Evolutionary conservation across 2,888 invertebrate genomes (phyloP).

Genomic region (Allolobophora icterica): DNA sequence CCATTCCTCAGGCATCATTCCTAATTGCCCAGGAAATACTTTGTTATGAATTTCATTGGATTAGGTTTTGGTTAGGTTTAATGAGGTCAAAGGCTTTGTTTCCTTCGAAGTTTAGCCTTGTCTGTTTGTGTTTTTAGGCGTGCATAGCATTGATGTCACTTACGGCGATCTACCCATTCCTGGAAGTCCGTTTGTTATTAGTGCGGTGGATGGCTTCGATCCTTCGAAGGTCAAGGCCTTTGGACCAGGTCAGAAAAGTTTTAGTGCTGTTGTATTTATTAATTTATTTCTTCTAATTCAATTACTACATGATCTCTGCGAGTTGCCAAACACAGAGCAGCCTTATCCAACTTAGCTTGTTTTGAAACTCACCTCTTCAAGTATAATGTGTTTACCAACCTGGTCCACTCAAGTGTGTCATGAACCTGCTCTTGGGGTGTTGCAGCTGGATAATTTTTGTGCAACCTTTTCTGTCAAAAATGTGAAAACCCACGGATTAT

Average conservation of each 20-base stretch:
- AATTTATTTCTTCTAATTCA: background rate
- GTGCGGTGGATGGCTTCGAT: conserved; percentile 31
- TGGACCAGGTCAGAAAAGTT: conserved; percentile 28
- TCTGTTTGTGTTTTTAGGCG: background rate
- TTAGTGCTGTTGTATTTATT: background rate
- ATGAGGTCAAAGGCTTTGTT: background rate
- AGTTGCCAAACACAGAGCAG: no score
- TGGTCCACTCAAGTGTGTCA: no score
- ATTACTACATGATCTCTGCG: background rate
- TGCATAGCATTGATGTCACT: conserved; percentile 14
- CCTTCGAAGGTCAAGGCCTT: conserved; percentile 36
- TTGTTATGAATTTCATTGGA: background rate
- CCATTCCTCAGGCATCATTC: background rate
- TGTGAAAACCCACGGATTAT: no score
- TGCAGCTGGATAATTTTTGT: no score
- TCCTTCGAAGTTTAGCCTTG: background rate
- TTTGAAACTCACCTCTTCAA: no score
- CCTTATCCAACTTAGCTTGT: no score
- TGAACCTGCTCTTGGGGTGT: no score
- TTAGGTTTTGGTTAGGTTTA: background rate
- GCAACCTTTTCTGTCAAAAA: no score
- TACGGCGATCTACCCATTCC: conserved; percentile 26
- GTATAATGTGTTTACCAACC: no score
- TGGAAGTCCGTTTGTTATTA: conserved; percentile 14
- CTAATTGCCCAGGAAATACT: background rate